Evolutionary conservation across 2,797 vertebrate species (phyloP), one percentile per base, ranked within the genome.

Genomic region (Chloroceryle amazona): DNA sequence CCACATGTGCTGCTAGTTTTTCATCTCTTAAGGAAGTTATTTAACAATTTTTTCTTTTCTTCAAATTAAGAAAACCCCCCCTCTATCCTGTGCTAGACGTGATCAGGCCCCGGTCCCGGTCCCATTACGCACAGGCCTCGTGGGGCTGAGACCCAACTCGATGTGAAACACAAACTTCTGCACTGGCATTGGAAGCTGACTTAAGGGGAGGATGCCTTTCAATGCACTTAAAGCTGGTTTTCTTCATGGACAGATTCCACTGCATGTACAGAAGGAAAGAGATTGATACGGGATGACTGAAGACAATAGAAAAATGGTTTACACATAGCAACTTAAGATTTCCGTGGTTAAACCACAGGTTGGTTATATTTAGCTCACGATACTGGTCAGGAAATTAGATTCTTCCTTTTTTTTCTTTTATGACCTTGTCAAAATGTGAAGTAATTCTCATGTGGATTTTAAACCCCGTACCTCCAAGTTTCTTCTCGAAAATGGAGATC

Each of bases 81-180:
- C 3, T 51, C 1, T 16, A 33, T 54, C 42, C 86, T 80, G 55
- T 17, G 54, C 4, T 28, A 28, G 25, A 57, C 0, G 1, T 41
- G 71, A 41, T 8, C 1, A 0, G 1, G 31, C 54, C 37, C 44
- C 0, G 0, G 5, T 39, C 80, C 68, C 0, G 0, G 3, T 20
- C 46, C 0, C 6, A 23, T 68, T 76, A 51, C 0, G 0, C 26
- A 9, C 21, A 4, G 37, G 20, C 76, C 33, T 33, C 2, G 17
- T 9, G 33, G n/a, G 33, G 18, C 0, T 90, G 60, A 3, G 28
- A 54, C 60, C 37, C 58, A 52, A 31, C 44, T 20, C 1, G 4
- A 15, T 9, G 35, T 3, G 3, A 72, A 83, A 52, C 51, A 10
- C 26, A 46, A 65, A 58, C 13, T 47, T 28, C 44, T 80, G 72